Conservation (phyloP, 1,140 invertebrate genomes). For the Nymphalis io region DNA sequence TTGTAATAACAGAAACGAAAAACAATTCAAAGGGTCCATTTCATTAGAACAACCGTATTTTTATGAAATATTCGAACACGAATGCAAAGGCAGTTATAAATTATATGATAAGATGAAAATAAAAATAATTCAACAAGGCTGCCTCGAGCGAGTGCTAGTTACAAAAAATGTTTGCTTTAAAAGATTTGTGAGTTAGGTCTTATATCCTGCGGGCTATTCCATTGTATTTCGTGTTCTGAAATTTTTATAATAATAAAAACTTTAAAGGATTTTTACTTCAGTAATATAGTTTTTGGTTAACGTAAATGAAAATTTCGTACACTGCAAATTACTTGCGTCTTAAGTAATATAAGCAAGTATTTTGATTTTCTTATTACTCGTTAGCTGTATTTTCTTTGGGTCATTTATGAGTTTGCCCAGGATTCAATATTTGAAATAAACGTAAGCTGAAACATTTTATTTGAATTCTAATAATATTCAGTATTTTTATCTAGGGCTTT, state of each 20-base stretch:
- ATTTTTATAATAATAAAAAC: slow-evolving; percentile 12
- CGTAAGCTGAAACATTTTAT: too few relatives aligned
- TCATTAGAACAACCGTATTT: neutral
- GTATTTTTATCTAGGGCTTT: too few relatives aligned
- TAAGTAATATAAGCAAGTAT: neutral
- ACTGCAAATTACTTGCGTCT: neutral
- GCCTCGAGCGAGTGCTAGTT: slow-evolving; percentile 27
- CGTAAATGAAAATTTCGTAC: neutral
- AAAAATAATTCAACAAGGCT: slow-evolving; percentile 27
- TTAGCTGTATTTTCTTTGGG: neutral
- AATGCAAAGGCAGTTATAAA: slow-evolving; percentile 31
- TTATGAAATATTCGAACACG: slow-evolving; percentile 24
- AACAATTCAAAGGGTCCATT: slow-evolving; percentile 12
- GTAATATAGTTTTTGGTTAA: slow-evolving; percentile 1
- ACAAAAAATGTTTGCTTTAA: slow-evolving; percentile 30
- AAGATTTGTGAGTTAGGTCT: slow-evolving; percentile 5
- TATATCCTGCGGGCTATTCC: slow-evolving; percentile 17
- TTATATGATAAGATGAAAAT: slow-evolving; percentile 34
- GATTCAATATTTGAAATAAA: too few relatives aligned
- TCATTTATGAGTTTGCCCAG: neutral
- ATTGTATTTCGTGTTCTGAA: slow-evolving; percentile 18
- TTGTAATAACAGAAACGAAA: neutral
- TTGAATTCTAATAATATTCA: too few relatives aligned
- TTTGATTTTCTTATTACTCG: neutral
- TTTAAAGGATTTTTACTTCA: neutral